A percentile compares a stretch with the other conserved stretches of the same genome.
Evolutionary conservation across 2,797 vertebrate species (phyloP).

Genomic region (Erithacus rubecula): DNA sequence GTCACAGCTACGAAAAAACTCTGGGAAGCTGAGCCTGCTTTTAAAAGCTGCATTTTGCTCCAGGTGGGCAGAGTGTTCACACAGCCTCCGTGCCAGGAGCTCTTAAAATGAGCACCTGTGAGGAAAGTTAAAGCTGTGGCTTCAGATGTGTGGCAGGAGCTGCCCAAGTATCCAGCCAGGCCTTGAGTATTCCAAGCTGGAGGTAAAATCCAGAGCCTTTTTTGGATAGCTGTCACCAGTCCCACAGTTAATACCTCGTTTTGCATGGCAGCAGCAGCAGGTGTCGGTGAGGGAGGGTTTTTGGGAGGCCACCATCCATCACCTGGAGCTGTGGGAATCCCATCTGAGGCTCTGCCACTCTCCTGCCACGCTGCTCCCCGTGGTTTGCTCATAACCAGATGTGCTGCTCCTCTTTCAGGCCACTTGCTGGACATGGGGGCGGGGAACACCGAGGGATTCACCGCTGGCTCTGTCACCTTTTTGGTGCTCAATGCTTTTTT

Average conservation of each 20-base stretch:
- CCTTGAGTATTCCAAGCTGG: background rate
- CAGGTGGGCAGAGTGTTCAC: background rate
- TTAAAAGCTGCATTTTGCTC: background rate
- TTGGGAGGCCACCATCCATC: background rate
- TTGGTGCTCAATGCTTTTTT: constrained; percentile 84
- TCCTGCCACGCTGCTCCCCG: background rate
- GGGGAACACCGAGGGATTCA: constrained; percentile 73
- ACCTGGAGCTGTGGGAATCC: background rate
- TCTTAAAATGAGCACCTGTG: background rate
- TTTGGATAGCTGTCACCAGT: background rate
- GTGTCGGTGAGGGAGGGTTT: fast-evolving
- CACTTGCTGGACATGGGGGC: constrained; percentile 62
- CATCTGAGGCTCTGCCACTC: background rate
- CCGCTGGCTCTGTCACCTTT: constrained; percentile 82
- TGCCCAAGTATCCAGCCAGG: background rate
- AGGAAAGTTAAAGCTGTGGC: background rate
- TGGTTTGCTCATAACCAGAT: background rate
- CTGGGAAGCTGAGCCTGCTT: background rate
- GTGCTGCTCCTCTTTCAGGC: constrained; percentile 69
- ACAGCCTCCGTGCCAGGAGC: background rate
- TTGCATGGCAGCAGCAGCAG: fast-evolving
- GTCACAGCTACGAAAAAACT: background rate
- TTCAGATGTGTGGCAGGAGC: background rate
- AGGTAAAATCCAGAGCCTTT: background rate
- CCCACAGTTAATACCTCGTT: background rate